Evolutionary conservation across 2,888 invertebrate genomes (phyloP), one percentile per base, ranked within the genome.

Genomic region (Caenorhabditis sinica): DNA sequence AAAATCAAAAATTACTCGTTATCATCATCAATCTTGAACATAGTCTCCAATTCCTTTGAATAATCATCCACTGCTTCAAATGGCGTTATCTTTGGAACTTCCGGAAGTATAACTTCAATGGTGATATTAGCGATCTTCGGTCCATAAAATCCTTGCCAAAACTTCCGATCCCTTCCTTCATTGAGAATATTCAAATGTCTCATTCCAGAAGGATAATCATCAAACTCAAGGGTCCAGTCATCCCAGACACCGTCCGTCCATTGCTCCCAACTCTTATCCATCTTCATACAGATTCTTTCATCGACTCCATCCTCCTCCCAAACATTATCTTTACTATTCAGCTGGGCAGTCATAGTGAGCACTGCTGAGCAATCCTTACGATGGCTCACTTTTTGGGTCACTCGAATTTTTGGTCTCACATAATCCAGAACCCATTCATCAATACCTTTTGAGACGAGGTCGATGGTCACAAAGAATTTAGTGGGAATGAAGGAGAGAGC

Each of bases 361-460:
- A 17, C 6, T 9, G 61, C 33, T 61, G 36, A 33, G 43, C 43
- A 63, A 43, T 40, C 56, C 23, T 13, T 1, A 20, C 56, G 43
- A 43, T 63, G 40, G 9, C n/a, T 43, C 23, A 63, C 65, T 65
- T 75, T 75, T 53, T 75, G 75, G 40, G 65, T 23, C 28, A 77
- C 33, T 36, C 77, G 61, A 28, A 77, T 76, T 17, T 25, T 76
- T 20, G 76, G 76, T 9, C 76, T 66, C 25, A 76, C 68, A 49
- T 30, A 43, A n/a, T 76, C 76, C 9, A 76, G 60, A 2, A 76
- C 60, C 66, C 66, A 68, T 9, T 33, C 20, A 23, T 58, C 60
- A 45, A 76, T 76, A 15, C 76, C 76, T 4, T 43, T 13, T 6
- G 40, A 43, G 4, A 76, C 49, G 0, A 76, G 25, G 33, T 74